A percentile compares a stretch with the other conserved stretches of the same genome.
Evolutionary conservation across 37 sponge, comb jelly and placozoan genomes (phyloP).

Genomic region (Corticium candelabrum): DNA sequence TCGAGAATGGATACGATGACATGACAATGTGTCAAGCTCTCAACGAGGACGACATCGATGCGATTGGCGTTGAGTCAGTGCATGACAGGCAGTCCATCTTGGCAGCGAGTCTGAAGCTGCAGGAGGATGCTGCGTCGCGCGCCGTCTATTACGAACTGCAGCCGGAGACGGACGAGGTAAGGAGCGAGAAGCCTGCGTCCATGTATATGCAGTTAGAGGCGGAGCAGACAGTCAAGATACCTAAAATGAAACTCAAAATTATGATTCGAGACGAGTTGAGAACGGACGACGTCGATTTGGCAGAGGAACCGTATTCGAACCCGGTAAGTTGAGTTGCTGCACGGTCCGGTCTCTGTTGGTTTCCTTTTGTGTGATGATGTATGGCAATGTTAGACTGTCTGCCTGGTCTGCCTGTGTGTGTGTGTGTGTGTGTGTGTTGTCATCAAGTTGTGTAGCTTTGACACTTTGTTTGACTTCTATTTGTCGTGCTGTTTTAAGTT

Average conservation of each 20-base stretch:
- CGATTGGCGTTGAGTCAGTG: slow-evolving; percentile 33
- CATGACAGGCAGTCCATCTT: slow-evolving; percentile 28
- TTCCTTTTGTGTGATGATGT: neutral
- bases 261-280: neutral
- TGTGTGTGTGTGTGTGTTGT: too few relatives aligned
- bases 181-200: neutral
- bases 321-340: neutral
- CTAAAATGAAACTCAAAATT: neutral
- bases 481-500: too few relatives aligned
- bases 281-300: neutral
- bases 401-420: too few relatives aligned
- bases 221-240: neutral
- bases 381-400: neutral
- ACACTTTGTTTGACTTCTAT: too few relatives aligned
- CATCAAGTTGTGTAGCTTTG: too few relatives aligned
- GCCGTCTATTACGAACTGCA: neutral
- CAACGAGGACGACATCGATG: slow-evolving; percentile 55
- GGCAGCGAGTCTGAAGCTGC: neutral
- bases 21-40: slow-evolving; percentile 30
- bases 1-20: slow-evolving; percentile 71
- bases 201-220: neutral
- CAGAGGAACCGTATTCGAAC: neutral
- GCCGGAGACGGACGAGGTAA: neutral
- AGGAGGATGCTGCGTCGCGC: neutral
- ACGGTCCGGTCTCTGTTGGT: neutral